These are phyloP conservation scores for Lacerta viridis DNA, from an alignment of 2,797 vertebrate species.

Conservation along the genomic window DNA sequence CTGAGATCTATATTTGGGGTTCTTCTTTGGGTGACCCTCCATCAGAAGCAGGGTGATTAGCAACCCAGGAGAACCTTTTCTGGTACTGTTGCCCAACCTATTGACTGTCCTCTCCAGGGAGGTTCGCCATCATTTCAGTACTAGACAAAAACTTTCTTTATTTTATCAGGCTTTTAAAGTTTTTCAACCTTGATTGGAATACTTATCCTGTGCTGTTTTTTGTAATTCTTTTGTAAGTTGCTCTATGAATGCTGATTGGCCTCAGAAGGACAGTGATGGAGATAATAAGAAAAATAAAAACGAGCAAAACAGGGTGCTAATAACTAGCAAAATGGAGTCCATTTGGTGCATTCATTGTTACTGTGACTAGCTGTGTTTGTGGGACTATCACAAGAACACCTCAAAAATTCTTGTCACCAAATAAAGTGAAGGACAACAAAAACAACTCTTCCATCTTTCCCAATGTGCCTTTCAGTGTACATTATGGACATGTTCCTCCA, in stretches of 20 bases:
- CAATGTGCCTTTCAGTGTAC: not conserved
- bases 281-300: not conserved
- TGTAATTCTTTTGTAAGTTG: not conserved
- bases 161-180: not conserved
- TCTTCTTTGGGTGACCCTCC: not conserved
- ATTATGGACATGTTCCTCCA: not conserved
- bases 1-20: not conserved
- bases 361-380: not conserved
- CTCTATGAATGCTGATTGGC: not conserved
- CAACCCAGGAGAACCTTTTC: not conserved
- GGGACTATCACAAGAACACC: not conserved
- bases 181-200: not conserved
- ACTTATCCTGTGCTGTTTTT: not conserved
- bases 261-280: not conserved
- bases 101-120: not conserved
- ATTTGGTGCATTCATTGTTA: not conserved
- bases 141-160: not conserved
- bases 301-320: too few species aligned
- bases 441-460: not conserved
- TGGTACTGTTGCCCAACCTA: not conserved
- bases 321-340: not conserved
- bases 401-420: not conserved
- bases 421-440: not conserved
- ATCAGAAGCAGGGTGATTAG: not conserved
- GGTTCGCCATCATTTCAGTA: not conserved